These are phyloP conservation scores for Cyprinodon diabolis DNA, from an alignment of 2,797 vertebrate species.

Conservation along the genomic window DNA sequence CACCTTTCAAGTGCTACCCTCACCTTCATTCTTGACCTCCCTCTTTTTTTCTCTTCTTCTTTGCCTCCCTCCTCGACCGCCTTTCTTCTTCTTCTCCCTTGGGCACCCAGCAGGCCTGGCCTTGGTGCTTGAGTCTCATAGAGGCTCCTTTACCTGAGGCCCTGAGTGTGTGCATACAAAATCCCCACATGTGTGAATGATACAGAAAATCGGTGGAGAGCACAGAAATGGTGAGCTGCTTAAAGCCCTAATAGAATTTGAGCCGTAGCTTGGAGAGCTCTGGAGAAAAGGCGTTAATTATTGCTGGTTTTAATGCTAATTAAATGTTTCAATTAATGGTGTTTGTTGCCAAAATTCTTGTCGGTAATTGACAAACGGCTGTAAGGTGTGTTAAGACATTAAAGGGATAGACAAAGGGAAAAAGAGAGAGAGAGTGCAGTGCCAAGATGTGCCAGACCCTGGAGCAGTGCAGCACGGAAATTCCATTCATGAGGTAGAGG, in stretches of 20 bases:
- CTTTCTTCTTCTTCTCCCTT: conserved; percentile 81
- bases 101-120: conserved; percentile 88
- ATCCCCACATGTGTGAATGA: conserved; percentile 49
- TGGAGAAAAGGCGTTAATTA: conserved; percentile 91
- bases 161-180: conserved; percentile 52
- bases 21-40: conserved; percentile 65
- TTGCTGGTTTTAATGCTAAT: conserved; percentile 88
- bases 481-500: conserved; percentile 75
- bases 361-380: conserved; percentile 80
- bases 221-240: conserved; percentile 70
- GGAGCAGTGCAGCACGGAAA: conserved; percentile 77
- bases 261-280: conserved; percentile 74
- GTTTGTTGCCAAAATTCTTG: conserved; percentile 85
- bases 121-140: conserved; percentile 89
- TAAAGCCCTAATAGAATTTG: conserved; percentile 86
- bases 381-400: conserved; percentile 74
- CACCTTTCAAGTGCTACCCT: conserved; percentile 52
- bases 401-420: conserved; percentile 66
- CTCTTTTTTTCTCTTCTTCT: conserved; percentile 39
- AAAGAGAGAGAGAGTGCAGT: conserved; percentile 54
- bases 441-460: conserved; percentile 70
- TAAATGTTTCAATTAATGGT: conserved; percentile 88
- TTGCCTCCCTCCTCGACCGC: conserved; percentile 55
- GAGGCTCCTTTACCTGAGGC: conserved; percentile 89
- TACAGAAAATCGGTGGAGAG: conserved; percentile 53